Base-by-base conservation (phyloP, 2,888 invertebrate genomes). In the Bedellia somnulentella region DNA sequence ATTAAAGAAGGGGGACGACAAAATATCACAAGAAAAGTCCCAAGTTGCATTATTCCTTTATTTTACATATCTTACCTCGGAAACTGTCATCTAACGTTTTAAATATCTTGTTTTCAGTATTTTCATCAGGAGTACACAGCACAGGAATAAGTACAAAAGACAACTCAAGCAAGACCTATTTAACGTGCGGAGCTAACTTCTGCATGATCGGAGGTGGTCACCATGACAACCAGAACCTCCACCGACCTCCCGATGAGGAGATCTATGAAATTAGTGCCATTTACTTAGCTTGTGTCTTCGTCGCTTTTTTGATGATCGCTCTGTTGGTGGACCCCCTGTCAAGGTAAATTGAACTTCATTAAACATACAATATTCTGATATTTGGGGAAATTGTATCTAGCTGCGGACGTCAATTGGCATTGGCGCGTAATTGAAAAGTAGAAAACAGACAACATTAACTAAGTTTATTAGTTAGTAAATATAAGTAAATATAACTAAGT, bases 251-350 rank as follows among this genome's bases (percentile, higher is more conserved):
- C 29, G 87, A 89, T 49, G 80, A 81, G 35, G 89, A 93, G 78
- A 89, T 94, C 51, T 92, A 89, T 57, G 88, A 88, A 59, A 89
- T 95, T 52, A 87, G 89, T 30, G 84, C 88, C 43, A 93, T 95
- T 45, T 96, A 95, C 57, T 78, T 95, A 36, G 84, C 85, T 1
- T 95, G 93, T 56, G 90, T 94, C 15, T 57, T 91, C 27, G 79
- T 87, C 6, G 95, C 95, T 2, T 89, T 93, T 2, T 75, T 89
- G 36, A 86, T 96, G 54, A 88, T 97, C 31, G 88, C 89, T 3
- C 54, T 93, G 18, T 84, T 95, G 38, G 85, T 98, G 29, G 96
- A 97, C 71, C 93, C 93, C 2, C 79, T 95, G 3, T 89, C 90
- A 42, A 87, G 91, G 85, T 91, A 67, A 61, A 68, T 44, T 6